Base-by-base conservation (phyloP, 2,797 vertebrate genomes). In the Champsocephalus gunnari region DNA sequence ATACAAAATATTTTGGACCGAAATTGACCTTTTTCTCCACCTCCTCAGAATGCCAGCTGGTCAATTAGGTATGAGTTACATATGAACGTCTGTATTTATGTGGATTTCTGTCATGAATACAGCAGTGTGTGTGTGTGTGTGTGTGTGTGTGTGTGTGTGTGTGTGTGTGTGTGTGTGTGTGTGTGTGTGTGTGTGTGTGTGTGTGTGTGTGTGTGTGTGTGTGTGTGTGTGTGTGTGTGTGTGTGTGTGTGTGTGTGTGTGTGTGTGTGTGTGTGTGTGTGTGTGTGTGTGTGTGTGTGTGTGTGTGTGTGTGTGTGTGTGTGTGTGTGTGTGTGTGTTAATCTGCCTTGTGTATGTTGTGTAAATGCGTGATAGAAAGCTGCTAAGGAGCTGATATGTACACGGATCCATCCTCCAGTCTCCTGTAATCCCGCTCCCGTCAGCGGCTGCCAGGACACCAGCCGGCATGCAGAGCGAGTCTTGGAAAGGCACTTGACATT, bases 401-500 rank as follows among this genome's bases (percentile, higher is more conserved):
- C 62, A 87, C 55, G 51, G 67, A 86, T 87, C 51, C 57, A 17
- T 83, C 75, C 77, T 84, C 73, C 70, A 72, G 80, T 54, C 83
- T 77, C 47, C 73, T 87, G 84, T 87, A 83, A 90, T 89, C 79
- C 79, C 54, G 77, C 78, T 80, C 79, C 79, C 62, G 81, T 14
- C 59, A 85, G 85, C 80, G 50, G 79, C 85, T 83, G 63, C 73
- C 76, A 82, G 73, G 63, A 43, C 63, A 79, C 51, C 74, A 67
- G 65, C 53, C 66, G 41, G 77, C 66, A 62, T 59, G 47, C 64
- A 75, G 82, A 87, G 73, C 45, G 69, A 84, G 75, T 87, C 83
- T 89, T 81, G 85, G 80, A 92, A 88, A 88, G 76, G 84, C 87
- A 86, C 84, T 92, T 92, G 92, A 93, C 91, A 93, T 93, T 94